Conservation (phyloP, 1,140 invertebrate species). For the Paraescarpia echinospica region DNA sequence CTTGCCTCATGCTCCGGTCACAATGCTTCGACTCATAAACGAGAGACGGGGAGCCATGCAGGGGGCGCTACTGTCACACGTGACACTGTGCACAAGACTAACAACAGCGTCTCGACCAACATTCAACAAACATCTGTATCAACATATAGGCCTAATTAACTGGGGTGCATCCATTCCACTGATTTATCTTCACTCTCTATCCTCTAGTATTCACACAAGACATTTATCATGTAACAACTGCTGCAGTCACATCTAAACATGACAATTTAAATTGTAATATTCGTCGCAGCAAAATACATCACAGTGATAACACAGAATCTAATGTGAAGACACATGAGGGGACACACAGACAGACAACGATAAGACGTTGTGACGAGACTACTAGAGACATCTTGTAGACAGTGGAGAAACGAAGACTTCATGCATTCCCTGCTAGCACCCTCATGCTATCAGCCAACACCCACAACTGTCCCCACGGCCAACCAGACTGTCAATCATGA, state of each 20-base stretch:
- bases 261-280: neutral
- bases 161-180: neutral
- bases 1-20: conserved; percentile 3
- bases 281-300: neutral
- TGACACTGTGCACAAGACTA: neutral
- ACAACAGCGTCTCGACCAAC: neutral
- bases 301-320: neutral
- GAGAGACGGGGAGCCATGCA: neutral
- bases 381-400: neutral
- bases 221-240: neutral
- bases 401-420: neutral
- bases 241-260: neutral
- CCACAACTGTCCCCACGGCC: neutral
- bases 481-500: neutral
- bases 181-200: neutral
- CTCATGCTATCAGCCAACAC: conserved; percentile 7
- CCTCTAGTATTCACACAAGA: neutral
- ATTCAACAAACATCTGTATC: neutral
- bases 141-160: neutral
- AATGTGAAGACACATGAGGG: neutral
- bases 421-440: neutral
- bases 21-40: neutral
- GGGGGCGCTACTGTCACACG: neutral
- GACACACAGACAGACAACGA: neutral
- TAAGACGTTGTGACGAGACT: neutral